Evolutionary conservation across 64 coral and sea anemone genomes (phyloP).

Genomic region (Stichodactyla helianthus): DNA sequence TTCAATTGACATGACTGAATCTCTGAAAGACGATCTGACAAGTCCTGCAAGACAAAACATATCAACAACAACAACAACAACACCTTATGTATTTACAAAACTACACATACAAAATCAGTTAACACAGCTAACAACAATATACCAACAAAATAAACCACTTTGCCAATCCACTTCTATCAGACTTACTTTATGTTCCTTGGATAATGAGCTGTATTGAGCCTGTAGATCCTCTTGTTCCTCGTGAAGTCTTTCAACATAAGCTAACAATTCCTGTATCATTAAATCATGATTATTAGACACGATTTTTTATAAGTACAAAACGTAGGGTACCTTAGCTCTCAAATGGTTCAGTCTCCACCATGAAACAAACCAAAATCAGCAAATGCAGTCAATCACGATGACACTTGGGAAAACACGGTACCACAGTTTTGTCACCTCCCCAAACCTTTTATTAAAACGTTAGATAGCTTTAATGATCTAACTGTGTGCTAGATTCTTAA

Average conservation of each 20-base stretch:
- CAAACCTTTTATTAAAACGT: too few relatives aligned
- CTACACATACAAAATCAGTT: neutral
- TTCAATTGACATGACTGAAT: constrained; percentile 82
- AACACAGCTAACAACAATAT: neutral
- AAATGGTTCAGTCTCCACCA: too few relatives aligned
- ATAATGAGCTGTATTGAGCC: constrained; percentile 67
- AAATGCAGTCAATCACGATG: too few relatives aligned
- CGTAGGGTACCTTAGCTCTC: too few relatives aligned
- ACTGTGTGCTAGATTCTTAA: neutral
- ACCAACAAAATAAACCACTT: neutral
- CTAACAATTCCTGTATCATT: constrained; percentile 51
- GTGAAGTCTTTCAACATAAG: constrained; percentile 71
- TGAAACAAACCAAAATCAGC: too few relatives aligned
- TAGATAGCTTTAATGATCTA: neutral
- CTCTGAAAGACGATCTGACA: constrained; percentile 78
- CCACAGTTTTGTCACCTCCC: too few relatives aligned
- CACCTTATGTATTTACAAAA: neutral
- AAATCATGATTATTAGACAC: neutral
- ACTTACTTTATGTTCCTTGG: constrained; percentile 77
- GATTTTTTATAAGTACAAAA: neutral
- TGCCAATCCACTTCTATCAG: neutral
- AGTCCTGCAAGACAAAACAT: constrained; percentile 33
- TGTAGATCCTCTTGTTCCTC: constrained; percentile 82
- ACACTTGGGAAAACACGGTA: too few relatives aligned
- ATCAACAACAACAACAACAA: neutral